Percentiles rank a stretch among this genome's conserved stretches.
These are phyloP conservation scores for Arrhamphus sclerolepis DNA, from an alignment of 2,797 vertebrate genomes.

Conservation along the genomic window DNA sequence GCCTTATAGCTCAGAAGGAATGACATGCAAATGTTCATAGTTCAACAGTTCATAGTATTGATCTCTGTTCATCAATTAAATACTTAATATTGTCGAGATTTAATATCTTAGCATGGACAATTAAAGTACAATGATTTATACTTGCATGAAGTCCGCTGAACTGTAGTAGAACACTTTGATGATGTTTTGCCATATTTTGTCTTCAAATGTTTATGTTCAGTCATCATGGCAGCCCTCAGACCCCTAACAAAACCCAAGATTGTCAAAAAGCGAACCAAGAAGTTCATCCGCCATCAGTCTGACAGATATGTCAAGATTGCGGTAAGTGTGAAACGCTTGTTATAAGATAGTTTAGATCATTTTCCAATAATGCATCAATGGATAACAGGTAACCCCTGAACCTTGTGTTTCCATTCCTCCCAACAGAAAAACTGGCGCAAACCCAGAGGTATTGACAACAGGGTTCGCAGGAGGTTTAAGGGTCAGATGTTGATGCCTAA, in stretches of 20 bases:
- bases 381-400: too few relatives aligned
- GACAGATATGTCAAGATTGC: conserved; percentile 98
- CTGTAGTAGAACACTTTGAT: too few relatives aligned
- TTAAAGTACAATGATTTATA: too few relatives aligned
- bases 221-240: conserved; percentile 90
- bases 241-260: conserved; percentile 94
- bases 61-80: too few relatives aligned
- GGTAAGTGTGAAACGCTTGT: conserved; percentile 64
- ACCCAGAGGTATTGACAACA: conserved; percentile 97
- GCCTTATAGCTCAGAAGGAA: not conserved
- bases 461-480: conserved; percentile 96
- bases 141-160: too few relatives aligned
- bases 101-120: too few relatives aligned
- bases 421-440: conserved; percentile 97
- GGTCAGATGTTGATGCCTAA: conserved; percentile 99
- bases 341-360: not conserved
- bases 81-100: too few relatives aligned
- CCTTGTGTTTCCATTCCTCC: accelerated
- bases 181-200: not conserved
- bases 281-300: conserved; percentile 98
- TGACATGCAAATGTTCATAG: too few relatives aligned
- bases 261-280: conserved; percentile 97
- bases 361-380: too few relatives aligned
- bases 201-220: conserved; percentile 56
- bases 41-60: too few relatives aligned